Evolutionary conservation across 2,113 vertebrate species (phyloP).

Genomic region (Cinclus mexicanus): DNA sequence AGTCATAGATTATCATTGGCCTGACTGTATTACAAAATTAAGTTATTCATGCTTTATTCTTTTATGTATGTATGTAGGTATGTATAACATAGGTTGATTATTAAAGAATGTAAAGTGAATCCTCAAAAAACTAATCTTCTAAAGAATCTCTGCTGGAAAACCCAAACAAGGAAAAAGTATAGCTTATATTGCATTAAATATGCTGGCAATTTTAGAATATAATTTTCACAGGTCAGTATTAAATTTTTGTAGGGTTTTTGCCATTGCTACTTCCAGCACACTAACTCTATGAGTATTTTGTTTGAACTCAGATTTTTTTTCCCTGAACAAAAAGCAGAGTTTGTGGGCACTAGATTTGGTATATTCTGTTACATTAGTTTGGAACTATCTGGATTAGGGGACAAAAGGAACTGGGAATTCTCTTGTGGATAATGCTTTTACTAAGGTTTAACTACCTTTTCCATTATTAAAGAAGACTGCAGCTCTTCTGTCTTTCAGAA

Average conservation of each 20-base stretch:
- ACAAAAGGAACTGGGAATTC: neutral
- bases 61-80: neutral
- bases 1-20: neutral
- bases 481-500: neutral
- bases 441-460: neutral
- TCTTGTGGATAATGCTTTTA: neutral
- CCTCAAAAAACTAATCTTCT: neutral
- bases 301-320: neutral
- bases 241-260: neutral
- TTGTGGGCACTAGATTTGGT: neutral
- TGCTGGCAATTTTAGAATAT: neutral
- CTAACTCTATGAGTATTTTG: neutral
- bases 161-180: rapidly evolving
- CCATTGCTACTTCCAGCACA: neutral
- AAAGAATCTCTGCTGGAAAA: neutral
- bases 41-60: neutral
- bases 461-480: neutral
- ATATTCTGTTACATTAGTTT: neutral
- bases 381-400: neutral
- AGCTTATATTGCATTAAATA: neutral
- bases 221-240: neutral
- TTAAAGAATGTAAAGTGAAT: neutral
- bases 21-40: neutral
- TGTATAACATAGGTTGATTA: neutral
- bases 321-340: neutral